These are phyloP conservation scores for Ctenochaetus hawaiiensis DNA, from an alignment of 2,797 vertebrate genomes.

Conservation along the genomic window DNA sequence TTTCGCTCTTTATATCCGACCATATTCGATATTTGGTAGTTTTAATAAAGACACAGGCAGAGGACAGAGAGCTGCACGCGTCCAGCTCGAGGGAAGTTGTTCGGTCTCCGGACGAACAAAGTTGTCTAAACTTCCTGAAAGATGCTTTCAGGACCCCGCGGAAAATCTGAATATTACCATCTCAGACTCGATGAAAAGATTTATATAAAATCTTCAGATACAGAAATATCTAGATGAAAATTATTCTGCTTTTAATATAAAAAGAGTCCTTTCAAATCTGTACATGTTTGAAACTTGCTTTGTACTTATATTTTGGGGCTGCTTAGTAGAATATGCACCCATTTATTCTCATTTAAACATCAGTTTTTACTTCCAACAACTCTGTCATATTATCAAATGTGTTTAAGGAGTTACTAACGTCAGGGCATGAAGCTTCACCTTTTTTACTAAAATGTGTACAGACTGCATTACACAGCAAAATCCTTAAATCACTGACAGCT, in stretches of 20 bases:
- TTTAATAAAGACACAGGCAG: not conserved
- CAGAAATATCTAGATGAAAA: not conserved
- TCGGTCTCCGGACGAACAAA: not conserved
- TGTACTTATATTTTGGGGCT: not conserved
- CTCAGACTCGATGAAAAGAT: not conserved
- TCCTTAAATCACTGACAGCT: not conserved
- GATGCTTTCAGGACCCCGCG: constrained; percentile 52
- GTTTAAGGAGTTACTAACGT: not conserved
- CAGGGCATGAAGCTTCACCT: not conserved
- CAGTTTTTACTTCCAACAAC: too few relatives aligned
- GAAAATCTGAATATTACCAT: constrained; percentile 22
- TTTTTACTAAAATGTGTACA: not conserved
- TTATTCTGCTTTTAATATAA: not conserved
- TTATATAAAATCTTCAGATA: not conserved
- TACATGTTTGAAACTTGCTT: not conserved
- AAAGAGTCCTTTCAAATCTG: not conserved
- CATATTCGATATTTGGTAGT: constrained; percentile 28
- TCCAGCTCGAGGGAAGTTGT: not conserved
- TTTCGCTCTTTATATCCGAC: not conserved
- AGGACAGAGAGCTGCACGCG: not conserved
- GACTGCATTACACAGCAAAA: not conserved
- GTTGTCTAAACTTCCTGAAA: constrained; percentile 53
- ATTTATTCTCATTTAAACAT: too few relatives aligned
- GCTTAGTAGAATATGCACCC: not conserved
- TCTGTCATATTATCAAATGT: not conserved